phyloP scores from a whole-genome alignment of 2,113 vertebrate species.

The Crypturellus undulatus region DNA sequence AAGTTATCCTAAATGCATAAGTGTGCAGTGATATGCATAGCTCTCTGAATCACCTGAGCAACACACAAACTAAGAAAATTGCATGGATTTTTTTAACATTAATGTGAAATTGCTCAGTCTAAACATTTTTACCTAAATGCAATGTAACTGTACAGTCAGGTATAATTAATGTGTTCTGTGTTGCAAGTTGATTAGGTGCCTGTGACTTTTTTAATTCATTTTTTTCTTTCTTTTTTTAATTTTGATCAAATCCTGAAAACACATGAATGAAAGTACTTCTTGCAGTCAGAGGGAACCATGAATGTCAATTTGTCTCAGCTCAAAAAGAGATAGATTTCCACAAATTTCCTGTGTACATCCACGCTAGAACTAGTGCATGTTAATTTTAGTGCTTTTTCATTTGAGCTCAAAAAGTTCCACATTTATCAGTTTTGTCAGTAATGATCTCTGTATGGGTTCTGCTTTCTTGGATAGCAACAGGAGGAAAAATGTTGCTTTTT shows the following conservation, averaged over 20 bases:
- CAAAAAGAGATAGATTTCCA: neutral
- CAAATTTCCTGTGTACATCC: neutral
- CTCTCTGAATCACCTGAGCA: constrained; percentile 20
- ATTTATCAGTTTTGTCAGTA: neutral
- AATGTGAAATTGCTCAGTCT: constrained; percentile 29
- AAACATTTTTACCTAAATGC: constrained; percentile 49
- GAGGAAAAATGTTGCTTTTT: neutral
- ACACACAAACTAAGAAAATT: constrained; percentile 26
- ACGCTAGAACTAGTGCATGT: accelerated
- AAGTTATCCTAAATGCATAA: neutral
- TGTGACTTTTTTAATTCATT: constrained; percentile 27
- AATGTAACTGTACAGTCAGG: constrained; percentile 27
- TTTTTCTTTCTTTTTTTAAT: constrained; percentile 16
- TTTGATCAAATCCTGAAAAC: constrained; percentile 16
- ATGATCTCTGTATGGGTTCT: neutral
- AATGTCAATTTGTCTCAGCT: neutral
- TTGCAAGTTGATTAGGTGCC: constrained; percentile 34
- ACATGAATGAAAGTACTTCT: constrained; percentile 25
- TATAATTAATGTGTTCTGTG: constrained; percentile 30
- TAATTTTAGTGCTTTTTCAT: neutral
- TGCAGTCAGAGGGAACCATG: neutral
- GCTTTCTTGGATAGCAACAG: neutral
- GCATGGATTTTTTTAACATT: constrained; percentile 32
- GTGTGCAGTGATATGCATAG: constrained; percentile 33
- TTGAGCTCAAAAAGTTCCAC: neutral